Evolutionary conservation across 2,888 invertebrate species (phyloP).

Genomic region (Ophion costatus): DNA sequence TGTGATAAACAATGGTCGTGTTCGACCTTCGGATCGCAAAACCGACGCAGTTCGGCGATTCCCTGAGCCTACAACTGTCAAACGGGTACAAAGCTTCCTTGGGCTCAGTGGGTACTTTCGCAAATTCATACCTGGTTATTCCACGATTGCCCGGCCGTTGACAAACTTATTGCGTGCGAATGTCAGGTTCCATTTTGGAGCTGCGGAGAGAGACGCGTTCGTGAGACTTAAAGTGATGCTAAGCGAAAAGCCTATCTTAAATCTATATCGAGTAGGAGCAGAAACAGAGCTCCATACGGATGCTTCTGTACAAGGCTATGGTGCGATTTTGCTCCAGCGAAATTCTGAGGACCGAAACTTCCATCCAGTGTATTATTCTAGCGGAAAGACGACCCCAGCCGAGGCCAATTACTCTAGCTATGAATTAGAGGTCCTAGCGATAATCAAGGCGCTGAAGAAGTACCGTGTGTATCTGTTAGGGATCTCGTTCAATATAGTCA

Average conservation of each 20-base stretch:
- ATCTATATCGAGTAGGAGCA: slow-evolving; percentile 3
- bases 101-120: slow-evolving; percentile 9
- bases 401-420: slow-evolving; percentile 13
- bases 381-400: slow-evolving; percentile 13
- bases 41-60: slow-evolving; percentile 5
- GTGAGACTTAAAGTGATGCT: not conserved
- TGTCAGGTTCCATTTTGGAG: not conserved
- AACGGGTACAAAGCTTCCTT: not conserved
- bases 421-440: slow-evolving; percentile 14
- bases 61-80: not conserved
- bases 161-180: not conserved
- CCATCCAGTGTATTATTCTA: slow-evolving; percentile 5
- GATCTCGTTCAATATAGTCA: slow-evolving; percentile 3
- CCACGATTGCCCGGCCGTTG: slow-evolving; percentile 8
- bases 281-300: slow-evolving; percentile 24
- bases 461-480: slow-evolving; percentile 19
- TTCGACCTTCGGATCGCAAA: slow-evolving; percentile 9
- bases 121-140: slow-evolving; percentile 6
- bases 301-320: slow-evolving; percentile 6
- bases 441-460: slow-evolving; percentile 7
- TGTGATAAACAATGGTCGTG: not conserved
- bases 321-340: slow-evolving; percentile 6
- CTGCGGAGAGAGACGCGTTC: not conserved
- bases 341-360: not conserved
- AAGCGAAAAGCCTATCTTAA: slow-evolving; percentile 13